These are phyloP conservation scores for Perognathus longimembris DNA, from an alignment of 2,113 vertebrate species.

Conservation along the genomic window DNA sequence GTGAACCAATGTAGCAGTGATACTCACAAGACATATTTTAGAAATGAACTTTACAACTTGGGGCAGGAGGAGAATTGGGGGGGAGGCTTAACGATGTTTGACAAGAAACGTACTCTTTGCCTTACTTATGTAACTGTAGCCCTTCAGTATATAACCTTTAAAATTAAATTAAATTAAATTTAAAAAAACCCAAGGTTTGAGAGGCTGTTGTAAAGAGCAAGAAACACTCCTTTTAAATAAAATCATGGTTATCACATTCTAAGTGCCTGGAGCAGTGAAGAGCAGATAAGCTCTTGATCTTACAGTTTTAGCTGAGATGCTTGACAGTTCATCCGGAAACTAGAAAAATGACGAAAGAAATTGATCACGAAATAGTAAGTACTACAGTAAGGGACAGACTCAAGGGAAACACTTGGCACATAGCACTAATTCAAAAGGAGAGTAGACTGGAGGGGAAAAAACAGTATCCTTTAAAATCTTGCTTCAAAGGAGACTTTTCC, in stretches of 20 bases:
- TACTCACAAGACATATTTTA: too few species aligned
- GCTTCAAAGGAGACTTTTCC: not conserved
- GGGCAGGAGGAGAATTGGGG: too few species aligned
- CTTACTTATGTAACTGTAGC: too few species aligned
- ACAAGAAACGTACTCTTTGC: too few species aligned
- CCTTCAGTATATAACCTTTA: too few species aligned
- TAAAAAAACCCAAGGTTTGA: not conserved
- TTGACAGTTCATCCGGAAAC: not conserved
- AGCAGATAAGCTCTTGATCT: not conserved
- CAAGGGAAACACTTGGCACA: not conserved
- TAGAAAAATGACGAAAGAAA: not conserved
- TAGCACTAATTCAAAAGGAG: not conserved
- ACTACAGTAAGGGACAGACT: not conserved
- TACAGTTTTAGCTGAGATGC: not conserved
- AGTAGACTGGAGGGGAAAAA: not conserved
- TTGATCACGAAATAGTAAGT: not conserved
- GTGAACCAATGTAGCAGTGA: too few species aligned
- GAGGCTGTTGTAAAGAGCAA: not conserved
- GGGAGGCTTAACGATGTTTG: too few species aligned
- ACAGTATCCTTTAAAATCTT: not conserved
- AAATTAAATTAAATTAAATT: too few species aligned
- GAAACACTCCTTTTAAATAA: conserved; percentile 14
- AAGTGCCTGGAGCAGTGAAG: not conserved
- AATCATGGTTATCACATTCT: not conserved
- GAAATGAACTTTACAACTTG: too few species aligned